Evolutionary conservation across 2,113 vertebrate genomes (phyloP), one percentile per base, ranked within the genome.

Genomic region (Butorides virescens): DNA sequence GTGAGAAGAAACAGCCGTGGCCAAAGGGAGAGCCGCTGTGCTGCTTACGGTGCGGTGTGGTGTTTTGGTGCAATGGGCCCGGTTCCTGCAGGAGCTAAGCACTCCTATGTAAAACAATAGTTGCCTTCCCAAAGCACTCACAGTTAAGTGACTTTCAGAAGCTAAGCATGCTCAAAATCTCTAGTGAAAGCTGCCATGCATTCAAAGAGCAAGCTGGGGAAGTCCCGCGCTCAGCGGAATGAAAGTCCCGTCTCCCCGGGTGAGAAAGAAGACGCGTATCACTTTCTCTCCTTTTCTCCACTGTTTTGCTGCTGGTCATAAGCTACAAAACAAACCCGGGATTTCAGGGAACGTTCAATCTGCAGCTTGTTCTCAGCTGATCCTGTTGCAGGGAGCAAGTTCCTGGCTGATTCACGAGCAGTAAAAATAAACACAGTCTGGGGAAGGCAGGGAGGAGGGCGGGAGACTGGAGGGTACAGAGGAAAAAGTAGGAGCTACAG

Each of bases 401-500:
- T 92, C 92, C 92, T 95, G 97, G 94, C 96, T 97, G 93, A 96
- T 97, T 97, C 93, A 95, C 63, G 22, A 94, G 96, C 93, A 97
- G 93, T 96, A 97, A 97, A 97, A 97, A 96, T 97, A 97, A 97
- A 97, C 91, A 95, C 91, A 95, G 93, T 97, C 92, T 92, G 87
- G 92, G 90, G 74, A 93, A 93, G 75, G 90, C 88, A 78, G 90
- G 71, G 96, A 96, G 87, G 94, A 94, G 91, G 86, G 92, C 93
- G 93, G 68, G 92, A 93, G 86, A 34, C 75, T 70, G 74, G 74
- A 81, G 95, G 92, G 93, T 96, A 93, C 10, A 7, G 78, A 96
- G 96, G 86, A 94, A 97, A 92, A 90, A 95, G 93, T 86, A 95
- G 95, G 88, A 97, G 96, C 90, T 92, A 92, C 96, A 96, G 96